phyloP scores from a whole-genome alignment of 2,113 vertebrate species.

The Campylomormyrus numenius region DNA sequence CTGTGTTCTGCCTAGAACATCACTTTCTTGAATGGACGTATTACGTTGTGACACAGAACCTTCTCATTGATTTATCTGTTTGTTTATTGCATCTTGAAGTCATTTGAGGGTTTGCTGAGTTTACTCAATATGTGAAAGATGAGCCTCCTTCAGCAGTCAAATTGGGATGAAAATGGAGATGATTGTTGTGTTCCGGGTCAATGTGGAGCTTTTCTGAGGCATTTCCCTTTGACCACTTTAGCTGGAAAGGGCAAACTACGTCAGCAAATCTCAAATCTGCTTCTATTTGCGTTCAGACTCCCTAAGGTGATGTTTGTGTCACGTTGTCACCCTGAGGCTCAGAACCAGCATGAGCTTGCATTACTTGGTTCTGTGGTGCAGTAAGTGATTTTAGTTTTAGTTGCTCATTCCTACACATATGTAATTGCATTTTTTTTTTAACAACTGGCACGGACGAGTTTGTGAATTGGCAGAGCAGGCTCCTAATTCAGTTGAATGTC shows the following conservation, averaged over 20 bases:
- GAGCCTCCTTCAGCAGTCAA: constrained; percentile 11
- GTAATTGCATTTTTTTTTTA: background rate
- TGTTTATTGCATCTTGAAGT: background rate
- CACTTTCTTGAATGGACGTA: background rate
- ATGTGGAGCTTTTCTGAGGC: constrained; percentile 11
- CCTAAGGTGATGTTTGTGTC: background rate
- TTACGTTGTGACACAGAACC: background rate
- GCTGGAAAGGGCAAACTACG: constrained; percentile 7
- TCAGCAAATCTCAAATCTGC: background rate
- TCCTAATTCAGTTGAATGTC: background rate
- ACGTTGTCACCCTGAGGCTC: background rate
- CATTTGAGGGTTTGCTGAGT: background rate
- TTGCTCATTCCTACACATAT: background rate
- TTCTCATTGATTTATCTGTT: background rate
- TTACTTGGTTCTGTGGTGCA: background rate
- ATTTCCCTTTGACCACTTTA: constrained; percentile 25
- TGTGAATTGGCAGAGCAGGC: background rate
- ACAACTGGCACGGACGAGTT: background rate
- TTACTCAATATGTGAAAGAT: background rate
- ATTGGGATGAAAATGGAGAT: constrained; percentile 12
- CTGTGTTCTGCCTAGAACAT: background rate
- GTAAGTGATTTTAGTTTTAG: background rate
- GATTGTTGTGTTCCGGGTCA: constrained; percentile 21
- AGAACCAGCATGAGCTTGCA: background rate
- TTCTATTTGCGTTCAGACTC: background rate